Evolutionary conservation across 1,140 invertebrate species (phyloP).

Genomic region (Zaprionus vittiger): DNA sequence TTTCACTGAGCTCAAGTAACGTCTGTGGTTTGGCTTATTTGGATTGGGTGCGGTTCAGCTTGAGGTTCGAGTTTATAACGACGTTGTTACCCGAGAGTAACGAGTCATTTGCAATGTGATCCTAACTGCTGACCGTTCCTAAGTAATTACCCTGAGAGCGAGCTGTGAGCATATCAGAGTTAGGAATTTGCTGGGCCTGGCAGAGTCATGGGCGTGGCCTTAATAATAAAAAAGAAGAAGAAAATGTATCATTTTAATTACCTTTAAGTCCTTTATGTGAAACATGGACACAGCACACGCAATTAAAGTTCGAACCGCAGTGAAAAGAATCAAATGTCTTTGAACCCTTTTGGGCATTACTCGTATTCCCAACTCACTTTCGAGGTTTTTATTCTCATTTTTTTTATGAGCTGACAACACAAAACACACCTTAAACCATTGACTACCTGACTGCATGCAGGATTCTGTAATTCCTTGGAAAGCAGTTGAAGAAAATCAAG

Average conservation of each 20-base stretch:
- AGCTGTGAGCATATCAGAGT: background rate
- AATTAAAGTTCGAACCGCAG: conserved; percentile 57
- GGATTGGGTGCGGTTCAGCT: conserved; percentile 8
- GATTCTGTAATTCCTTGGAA: conserved; percentile 70
- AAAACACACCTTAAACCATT: conserved; percentile 48
- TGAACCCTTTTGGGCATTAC: conserved; percentile 40
- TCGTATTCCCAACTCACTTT: background rate
- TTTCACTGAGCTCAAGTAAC: conserved; percentile 53
- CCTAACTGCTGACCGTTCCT: background rate
- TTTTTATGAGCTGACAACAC: conserved; percentile 49
- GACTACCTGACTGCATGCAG: conserved; percentile 50
- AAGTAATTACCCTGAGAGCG: conserved; percentile 2
- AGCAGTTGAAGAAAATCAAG: background rate
- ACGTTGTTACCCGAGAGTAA: conserved; percentile 3
- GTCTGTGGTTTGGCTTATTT: conserved; percentile 55
- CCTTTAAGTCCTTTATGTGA: conserved; percentile 60
- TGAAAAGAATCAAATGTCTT: conserved; percentile 40
- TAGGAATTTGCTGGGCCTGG: conserved; percentile 42
- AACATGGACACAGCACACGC: conserved; percentile 54
- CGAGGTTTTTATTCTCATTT: background rate
- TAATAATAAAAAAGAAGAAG: conserved; percentile 43
- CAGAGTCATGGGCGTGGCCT: conserved; percentile 42
- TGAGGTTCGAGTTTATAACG: background rate
- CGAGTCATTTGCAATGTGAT: conserved; percentile 7
- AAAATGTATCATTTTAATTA: conserved; percentile 76